A percentile compares a stretch with the other conserved stretches of the same genome.
phyloP scores from a whole-genome alignment of 1,140 invertebrate genomes.

The Musca vetustissima region DNA sequence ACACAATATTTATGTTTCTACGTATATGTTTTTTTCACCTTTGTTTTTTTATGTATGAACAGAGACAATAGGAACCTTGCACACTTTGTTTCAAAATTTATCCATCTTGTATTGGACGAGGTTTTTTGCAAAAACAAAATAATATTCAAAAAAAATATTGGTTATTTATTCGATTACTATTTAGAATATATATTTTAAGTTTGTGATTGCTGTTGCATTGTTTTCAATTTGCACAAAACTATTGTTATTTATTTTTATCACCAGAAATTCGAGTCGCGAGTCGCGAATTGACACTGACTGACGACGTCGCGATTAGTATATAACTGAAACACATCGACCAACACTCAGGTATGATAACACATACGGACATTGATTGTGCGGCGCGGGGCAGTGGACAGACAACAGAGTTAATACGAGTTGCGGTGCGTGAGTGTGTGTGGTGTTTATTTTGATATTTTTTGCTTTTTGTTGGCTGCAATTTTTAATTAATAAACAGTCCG shows the following conservation, averaged over 20 bases:
- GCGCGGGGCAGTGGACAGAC: neutral
- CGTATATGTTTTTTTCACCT: neutral
- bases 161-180: conserved; percentile 8
- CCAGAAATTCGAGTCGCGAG: too few relatives aligned
- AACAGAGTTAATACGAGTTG: neutral
- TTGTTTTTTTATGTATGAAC: neutral
- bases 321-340: too few relatives aligned
- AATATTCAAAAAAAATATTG: neutral
- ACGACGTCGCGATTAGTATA: too few relatives aligned
- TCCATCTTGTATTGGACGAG: neutral
- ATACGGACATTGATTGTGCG: neutral
- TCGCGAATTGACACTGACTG: too few relatives aligned
- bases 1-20: neutral
- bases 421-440: conserved; percentile 1
- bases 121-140: neutral
- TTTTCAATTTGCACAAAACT: conserved; percentile 12
- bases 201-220: neutral
- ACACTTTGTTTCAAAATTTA: conserved; percentile 22
- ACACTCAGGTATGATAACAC: too few relatives aligned
- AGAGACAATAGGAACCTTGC: conserved; percentile 25
- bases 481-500: neutral
- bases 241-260: neutral
- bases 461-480: conserved; percentile 14
- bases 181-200: neutral
- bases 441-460: conserved; percentile 12